Conservation (phyloP, 2,113 vertebrate genomes). For the Pangasianodon gigas region DNA sequence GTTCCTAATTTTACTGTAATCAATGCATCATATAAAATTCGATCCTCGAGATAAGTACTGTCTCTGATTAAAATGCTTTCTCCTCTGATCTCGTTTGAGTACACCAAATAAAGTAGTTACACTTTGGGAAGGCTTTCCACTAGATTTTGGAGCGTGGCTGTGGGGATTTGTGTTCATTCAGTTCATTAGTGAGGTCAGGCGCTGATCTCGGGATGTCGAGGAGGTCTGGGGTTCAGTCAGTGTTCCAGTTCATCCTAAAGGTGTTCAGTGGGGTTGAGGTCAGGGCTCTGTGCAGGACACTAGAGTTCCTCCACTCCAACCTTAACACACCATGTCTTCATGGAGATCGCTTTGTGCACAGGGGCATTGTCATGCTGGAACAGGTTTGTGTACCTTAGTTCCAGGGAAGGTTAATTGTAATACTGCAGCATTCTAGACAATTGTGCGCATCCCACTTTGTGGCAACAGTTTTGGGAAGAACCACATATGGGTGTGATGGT, state of each 20-base stretch:
- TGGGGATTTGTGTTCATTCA: too few relatives aligned
- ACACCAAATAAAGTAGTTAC: not conserved
- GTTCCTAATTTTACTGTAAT: not conserved
- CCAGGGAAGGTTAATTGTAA: not conserved
- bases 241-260: too few relatives aligned
- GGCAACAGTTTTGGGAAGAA: not conserved
- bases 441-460: not conserved
- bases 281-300: not conserved
- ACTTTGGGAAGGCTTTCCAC: not conserved
- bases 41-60: not conserved
- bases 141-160: not conserved
- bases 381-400: not conserved
- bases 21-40: not conserved
- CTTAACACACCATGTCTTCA: too few relatives aligned
- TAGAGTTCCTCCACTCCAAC: not conserved
- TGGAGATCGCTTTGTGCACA: not conserved
- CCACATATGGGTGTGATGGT: not conserved
- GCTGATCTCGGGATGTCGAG: not conserved
- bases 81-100: not conserved
- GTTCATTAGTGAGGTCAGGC: not conserved
- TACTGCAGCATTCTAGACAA: not conserved
- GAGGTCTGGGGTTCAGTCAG: not conserved
- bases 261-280: not conserved
- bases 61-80: not conserved
- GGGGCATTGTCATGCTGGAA: too few relatives aligned